Percentiles rank a stretch among this genome's conserved stretches.
Conservation (phyloP, 2,113 vertebrate species). For the Hyaena hyaena region DNA sequence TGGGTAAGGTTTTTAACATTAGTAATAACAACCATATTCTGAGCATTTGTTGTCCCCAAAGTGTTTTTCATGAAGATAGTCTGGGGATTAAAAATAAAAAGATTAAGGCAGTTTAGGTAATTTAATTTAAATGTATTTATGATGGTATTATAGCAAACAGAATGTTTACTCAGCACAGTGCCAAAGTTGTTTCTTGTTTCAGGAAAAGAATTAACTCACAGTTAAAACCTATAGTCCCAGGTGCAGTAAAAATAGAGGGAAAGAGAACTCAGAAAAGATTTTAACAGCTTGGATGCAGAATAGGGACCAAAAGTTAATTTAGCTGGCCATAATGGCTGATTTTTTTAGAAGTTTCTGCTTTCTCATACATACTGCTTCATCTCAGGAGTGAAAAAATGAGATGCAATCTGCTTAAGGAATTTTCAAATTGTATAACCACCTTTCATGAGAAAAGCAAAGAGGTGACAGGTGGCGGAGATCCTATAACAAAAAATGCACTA, state of each 20-base stretch:
- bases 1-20: slow-evolving; percentile 58
- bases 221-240: background rate
- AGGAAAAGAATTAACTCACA: background rate
- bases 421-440: background rate
- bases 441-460: background rate
- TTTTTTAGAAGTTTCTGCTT: slow-evolving; percentile 40
- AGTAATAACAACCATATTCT: slow-evolving; percentile 64
- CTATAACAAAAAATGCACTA: background rate
- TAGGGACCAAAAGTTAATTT: background rate
- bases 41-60: slow-evolving; percentile 32
- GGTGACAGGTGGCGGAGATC: background rate
- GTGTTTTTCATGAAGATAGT: slow-evolving; percentile 63
- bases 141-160: slow-evolving; percentile 65
- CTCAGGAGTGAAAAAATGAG: slow-evolving; percentile 2
- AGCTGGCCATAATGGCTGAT: background rate
- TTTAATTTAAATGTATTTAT: slow-evolving; percentile 84
- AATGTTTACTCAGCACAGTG: slow-evolving; percentile 73
- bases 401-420: background rate
- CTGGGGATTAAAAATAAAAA: slow-evolving; percentile 74
- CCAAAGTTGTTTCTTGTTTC: slow-evolving; percentile 32
- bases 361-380: background rate
- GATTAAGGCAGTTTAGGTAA: slow-evolving; percentile 73
- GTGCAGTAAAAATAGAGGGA: background rate
- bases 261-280: background rate
- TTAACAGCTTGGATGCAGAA: background rate